Base-by-base conservation (phyloP, 1,140 invertebrate genomes). In the Cotesia typhae region DNA sequence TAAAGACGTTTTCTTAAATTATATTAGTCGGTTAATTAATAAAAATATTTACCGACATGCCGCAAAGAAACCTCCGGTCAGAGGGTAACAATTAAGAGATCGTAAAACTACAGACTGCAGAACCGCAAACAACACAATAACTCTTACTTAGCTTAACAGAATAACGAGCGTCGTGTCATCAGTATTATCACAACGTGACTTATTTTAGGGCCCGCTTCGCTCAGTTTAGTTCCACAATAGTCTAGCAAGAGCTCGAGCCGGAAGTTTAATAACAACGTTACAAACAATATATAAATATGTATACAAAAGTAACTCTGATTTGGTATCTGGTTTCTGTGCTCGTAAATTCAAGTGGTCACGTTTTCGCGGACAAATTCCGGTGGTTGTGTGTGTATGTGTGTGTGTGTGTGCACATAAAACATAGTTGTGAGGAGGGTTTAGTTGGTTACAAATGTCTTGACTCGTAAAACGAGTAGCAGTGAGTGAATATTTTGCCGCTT, bases 381-480 rank as follows among this genome's bases (percentile, higher is more conserved):
- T 36, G 47, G 47, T 37, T 37, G n/a, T 37, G 6, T 47, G 41
- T 9, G 10, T 47, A 0, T 47, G 6, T 14, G 14, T 37, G n/a
- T 37, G n/a, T 37, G 41, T 9, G 10, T 47, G 5, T 47, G 6
- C 5, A 10, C 41, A 10, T 7, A 28, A 28, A 28, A 47, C 5
- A 47, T 10, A 10, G 41, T 9, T 47, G 41, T 47, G 41, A 47
- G 41, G 10, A 47, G 10, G 41, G 41, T 10, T 47, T 10, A 28
- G 69, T 71, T 51, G 41, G 69, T 71, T 71, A 70, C 68, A 70
- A 71, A 28, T 57, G 69, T 63, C 47, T 64, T 36, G 51, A 52
- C 51, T 71, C 51, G 70, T 71, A 66, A 71, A 71, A 71, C 70
- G 70, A 71, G 70, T 71, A 66, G 61, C 70, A 55, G 37, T 67